Evolutionary conservation across 1,140 invertebrate genomes (phyloP).

Genomic region (Penaeus indicus): DNA sequence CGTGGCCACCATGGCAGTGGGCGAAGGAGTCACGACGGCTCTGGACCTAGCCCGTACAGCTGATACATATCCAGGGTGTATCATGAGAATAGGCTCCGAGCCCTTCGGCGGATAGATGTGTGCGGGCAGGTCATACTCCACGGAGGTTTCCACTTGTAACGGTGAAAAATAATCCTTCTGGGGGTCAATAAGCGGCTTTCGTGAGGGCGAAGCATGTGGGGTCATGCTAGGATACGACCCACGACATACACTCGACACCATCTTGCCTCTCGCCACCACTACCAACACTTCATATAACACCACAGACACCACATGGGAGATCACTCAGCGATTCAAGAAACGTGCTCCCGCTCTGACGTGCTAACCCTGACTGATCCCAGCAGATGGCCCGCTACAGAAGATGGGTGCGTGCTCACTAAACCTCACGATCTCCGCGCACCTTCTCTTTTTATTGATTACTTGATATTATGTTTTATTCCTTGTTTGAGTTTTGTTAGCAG

Average conservation of each 20-base stretch:
- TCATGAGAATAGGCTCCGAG: conserved; percentile 65
- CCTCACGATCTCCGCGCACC: conserved; percentile 50
- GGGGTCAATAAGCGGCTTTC: conserved; percentile 58
- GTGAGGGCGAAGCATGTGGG: conserved; percentile 48
- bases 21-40: conserved; percentile 56
- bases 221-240: conserved; percentile 59
- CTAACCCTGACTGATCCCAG: conserved; percentile 59
- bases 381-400: conserved; percentile 55
- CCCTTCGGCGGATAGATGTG: conserved; percentile 66
- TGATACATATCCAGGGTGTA: conserved; percentile 63
- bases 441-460: conserved; percentile 22
- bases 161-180: conserved; percentile 64
- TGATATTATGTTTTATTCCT: background rate
- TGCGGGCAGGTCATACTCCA: conserved; percentile 66
- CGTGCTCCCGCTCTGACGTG: conserved; percentile 58
- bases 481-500: background rate
- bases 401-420: conserved; percentile 57
- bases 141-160: conserved; percentile 65
- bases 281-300: conserved; percentile 55
- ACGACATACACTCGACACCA: conserved; percentile 63
- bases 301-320: conserved; percentile 60
- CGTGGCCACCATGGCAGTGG: conserved; percentile 58
- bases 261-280: conserved; percentile 53
- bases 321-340: conserved; percentile 57
- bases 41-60: conserved; percentile 55